Evolutionary conservation across 2,797 vertebrate genomes (phyloP).

Genomic region (Onychomys torridus): DNA sequence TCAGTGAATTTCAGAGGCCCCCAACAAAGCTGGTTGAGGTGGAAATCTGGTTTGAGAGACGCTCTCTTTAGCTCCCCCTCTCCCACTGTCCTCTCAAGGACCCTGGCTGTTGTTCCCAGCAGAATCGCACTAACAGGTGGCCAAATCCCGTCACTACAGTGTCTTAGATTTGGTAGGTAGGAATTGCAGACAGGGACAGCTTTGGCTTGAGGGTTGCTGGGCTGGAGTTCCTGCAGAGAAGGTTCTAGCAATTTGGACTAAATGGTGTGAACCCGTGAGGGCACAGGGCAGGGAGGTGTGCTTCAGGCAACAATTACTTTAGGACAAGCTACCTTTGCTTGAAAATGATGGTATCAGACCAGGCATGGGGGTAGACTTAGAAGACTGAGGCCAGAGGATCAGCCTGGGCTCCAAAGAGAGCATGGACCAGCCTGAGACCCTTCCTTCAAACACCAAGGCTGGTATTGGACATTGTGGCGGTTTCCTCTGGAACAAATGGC

Average conservation of each 20-base stretch:
- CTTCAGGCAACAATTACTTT: not conserved
- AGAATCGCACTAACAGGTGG: fast-evolving
- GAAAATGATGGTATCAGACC: not conserved
- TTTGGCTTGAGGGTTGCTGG: not conserved
- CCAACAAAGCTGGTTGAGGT: not conserved
- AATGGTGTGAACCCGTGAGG: not conserved
- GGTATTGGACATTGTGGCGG: not conserved
- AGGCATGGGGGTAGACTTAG: too few species aligned
- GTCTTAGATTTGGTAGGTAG: not conserved
- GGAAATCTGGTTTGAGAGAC: not conserved
- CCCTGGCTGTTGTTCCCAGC: not conserved
- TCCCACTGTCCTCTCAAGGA: not conserved
- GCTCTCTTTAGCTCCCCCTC: not conserved
- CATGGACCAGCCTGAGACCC: not conserved
- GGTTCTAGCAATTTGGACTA: not conserved
- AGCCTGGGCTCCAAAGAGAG: not conserved
- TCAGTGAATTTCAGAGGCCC: not conserved
- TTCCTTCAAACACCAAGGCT: not conserved
- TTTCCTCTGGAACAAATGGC: not conserved
- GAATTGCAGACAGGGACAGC: too few species aligned
- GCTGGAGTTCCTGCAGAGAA: not conserved
- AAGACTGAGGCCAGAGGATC: not conserved
- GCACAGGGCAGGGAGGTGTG: fast-evolving
- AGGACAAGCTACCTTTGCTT: not conserved
- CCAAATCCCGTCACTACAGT: not conserved